Evolutionary conservation across 2,797 vertebrate genomes (phyloP).

Genomic region (Gallinago solitaria): DNA sequence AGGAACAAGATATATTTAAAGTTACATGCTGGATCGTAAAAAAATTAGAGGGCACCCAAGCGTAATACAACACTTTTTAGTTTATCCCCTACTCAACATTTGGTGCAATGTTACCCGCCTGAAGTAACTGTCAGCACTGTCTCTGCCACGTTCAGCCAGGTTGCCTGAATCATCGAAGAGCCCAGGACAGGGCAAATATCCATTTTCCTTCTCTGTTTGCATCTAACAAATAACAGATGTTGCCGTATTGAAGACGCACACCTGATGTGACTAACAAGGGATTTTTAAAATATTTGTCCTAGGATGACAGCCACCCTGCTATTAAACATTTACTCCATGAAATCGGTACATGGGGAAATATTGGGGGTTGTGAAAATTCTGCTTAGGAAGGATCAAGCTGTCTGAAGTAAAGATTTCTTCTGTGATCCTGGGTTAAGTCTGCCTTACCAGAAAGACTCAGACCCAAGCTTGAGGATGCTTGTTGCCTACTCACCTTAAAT

Average conservation of each 20-base stretch:
- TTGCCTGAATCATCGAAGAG: conserved; percentile 9
- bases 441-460: neutral
- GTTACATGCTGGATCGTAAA: neutral
- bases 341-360: conserved; percentile 1
- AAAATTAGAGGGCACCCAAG: neutral
- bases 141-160: neutral
- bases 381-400: neutral
- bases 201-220: conserved; percentile 21
- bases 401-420: neutral
- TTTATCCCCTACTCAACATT: neutral
- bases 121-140: conserved; percentile 4
- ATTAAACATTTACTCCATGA: conserved; percentile 47
- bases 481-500: neutral
- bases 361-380: neutral
- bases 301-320: conserved; percentile 21
- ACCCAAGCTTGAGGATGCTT: neutral
- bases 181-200: conserved; percentile 26
- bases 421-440: neutral
- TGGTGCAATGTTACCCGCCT: neutral
- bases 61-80: neutral
- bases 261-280: conserved; percentile 40
- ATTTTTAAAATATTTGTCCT: conserved; percentile 52
- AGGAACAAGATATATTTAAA: neutral
- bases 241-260: conserved; percentile 1
- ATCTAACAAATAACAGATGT: conserved; percentile 59